These are phyloP conservation scores for Microctenopoma lineatum DNA, from an alignment of 2,797 vertebrate species.

Conservation along the genomic window DNA sequence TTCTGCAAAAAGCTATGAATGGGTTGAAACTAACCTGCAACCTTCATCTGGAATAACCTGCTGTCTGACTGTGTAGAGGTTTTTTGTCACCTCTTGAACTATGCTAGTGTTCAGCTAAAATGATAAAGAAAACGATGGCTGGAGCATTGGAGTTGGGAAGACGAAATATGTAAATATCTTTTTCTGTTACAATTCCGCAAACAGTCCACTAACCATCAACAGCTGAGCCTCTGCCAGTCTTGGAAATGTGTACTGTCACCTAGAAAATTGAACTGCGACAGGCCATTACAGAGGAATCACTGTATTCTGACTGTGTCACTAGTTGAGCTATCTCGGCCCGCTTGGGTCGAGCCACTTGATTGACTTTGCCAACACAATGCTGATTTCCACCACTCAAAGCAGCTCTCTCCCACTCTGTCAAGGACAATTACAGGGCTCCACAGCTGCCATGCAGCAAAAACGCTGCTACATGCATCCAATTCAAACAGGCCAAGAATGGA, in stretches of 20 bases:
- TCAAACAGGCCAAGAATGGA: conserved; percentile 52
- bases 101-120: neutral
- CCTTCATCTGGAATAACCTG: too few relatives aligned
- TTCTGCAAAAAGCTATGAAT: neutral
- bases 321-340: conserved; percentile 49
- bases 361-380: conserved; percentile 62
- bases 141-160: neutral
- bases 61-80: too few relatives aligned
- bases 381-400: conserved; percentile 59
- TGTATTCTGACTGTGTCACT: conserved; percentile 64
- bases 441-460: conserved; percentile 52
- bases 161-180: neutral
- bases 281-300: conserved; percentile 76
- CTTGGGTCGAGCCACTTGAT: conserved; percentile 57
- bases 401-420: conserved; percentile 65
- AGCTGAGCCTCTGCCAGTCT: conserved; percentile 40
- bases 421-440: conserved; percentile 70
- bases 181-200: conserved; percentile 32
- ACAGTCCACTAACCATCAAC: conserved; percentile 50
- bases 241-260: conserved; percentile 68
- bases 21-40: too few relatives aligned
- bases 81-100: neutral
- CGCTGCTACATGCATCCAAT: conserved; percentile 53
- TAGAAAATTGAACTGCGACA: conserved; percentile 70
- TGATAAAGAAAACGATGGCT: neutral